Percentiles rank a stretch among this genome's conserved stretches.
These are phyloP conservation scores for Oasisia sp. DNA, from an alignment of 2,888 invertebrate species.

Conservation along the genomic window DNA sequence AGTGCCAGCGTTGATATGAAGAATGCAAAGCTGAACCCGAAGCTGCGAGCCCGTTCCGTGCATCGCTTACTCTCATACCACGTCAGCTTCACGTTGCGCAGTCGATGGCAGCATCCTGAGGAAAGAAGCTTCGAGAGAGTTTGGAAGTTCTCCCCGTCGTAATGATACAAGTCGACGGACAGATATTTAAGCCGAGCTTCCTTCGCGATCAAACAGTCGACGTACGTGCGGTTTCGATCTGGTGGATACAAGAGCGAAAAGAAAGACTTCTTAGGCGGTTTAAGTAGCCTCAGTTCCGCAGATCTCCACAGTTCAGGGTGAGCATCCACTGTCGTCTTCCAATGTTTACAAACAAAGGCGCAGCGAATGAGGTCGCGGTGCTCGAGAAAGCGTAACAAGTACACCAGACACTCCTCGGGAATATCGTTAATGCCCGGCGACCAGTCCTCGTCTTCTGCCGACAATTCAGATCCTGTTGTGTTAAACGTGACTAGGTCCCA, in stretches of 20 bases:
- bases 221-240: slow-evolving; percentile 19
- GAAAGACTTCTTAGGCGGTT: slow-evolving; percentile 19
- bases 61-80: slow-evolving; percentile 22
- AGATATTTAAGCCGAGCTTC: slow-evolving; percentile 14
- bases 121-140: slow-evolving; percentile 22
- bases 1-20: slow-evolving; percentile 50
- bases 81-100: slow-evolving; percentile 22
- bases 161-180: slow-evolving; percentile 22
- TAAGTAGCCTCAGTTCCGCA: slow-evolving; percentile 18
- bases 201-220: slow-evolving; percentile 22
- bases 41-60: not conserved
- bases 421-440: slow-evolving; percentile 17
- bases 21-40: slow-evolving; percentile 52
- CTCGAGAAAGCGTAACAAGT: slow-evolving; percentile 6
- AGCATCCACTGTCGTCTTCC: slow-evolving; percentile 20
- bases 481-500: not conserved
- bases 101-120: slow-evolving; percentile 8
- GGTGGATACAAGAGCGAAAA: not conserved
- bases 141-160: slow-evolving; percentile 18
- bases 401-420: slow-evolving; percentile 20
- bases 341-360: slow-evolving; percentile 22
- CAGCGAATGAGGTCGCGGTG: slow-evolving; percentile 14
- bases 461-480: not conserved
- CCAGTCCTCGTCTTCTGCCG: not conserved
- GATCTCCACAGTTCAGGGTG: slow-evolving; percentile 22